A percentile compares a stretch with the other conserved stretches of the same genome.
These are phyloP conservation scores for Sebastes hopkinsi DNA, from an alignment of 2,797 vertebrate genomes.

Conservation along the genomic window DNA sequence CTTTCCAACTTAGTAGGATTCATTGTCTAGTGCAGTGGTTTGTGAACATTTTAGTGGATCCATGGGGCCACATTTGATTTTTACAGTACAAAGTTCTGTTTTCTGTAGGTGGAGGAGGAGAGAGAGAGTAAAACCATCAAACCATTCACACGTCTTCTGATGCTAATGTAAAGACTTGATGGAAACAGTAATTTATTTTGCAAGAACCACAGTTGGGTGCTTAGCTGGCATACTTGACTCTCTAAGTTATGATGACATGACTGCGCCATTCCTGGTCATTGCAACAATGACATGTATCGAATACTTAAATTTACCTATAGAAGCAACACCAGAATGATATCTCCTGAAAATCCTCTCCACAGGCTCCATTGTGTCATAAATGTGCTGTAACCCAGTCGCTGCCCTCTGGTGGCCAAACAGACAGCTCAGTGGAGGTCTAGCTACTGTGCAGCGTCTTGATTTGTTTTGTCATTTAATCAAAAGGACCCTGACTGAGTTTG, in stretches of 20 bases:
- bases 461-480: slow-evolving; percentile 60
- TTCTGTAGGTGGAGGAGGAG: background rate
- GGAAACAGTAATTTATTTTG: background rate
- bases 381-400: background rate
- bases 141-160: background rate
- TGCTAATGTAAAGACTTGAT: background rate
- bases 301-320: too few species aligned
- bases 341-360: background rate
- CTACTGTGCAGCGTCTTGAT: slow-evolving; percentile 1
- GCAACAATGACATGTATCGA: too few species aligned
- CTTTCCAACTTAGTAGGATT: background rate
- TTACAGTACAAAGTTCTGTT: background rate
- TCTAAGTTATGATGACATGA: too few species aligned
- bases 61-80: background rate
- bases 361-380: background rate
- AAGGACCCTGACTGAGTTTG: background rate
- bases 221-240: background rate
- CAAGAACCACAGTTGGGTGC: background rate
- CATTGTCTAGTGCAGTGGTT: background rate
- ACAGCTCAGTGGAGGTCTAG: background rate
- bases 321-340: too few species aligned
- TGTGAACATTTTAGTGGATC: background rate
- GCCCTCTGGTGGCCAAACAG: slow-evolving; percentile 25
- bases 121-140: background rate
- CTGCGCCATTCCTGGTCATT: too few species aligned